A percentile compares a stretch with the other conserved stretches of the same genome.
Evolutionary conservation across 2,797 vertebrate genomes (phyloP).

Genomic region (Dryobates pubescens): DNA sequence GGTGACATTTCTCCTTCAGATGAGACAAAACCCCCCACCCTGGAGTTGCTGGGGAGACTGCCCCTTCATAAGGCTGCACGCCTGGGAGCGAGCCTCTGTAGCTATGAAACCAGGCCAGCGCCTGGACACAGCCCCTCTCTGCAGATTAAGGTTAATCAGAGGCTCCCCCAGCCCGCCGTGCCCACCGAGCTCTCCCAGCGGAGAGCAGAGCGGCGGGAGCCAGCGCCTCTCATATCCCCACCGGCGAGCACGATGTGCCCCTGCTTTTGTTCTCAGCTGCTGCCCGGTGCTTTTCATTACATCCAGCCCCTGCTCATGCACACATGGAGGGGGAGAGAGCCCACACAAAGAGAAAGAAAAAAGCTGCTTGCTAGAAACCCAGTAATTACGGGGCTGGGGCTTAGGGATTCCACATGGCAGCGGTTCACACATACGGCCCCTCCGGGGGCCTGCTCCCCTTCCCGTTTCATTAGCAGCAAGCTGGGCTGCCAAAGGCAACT

Average conservation of each 20-base stretch:
- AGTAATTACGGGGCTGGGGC: slow-evolving; percentile 26
- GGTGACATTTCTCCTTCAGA: slow-evolving; percentile 59
- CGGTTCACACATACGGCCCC: neutral
- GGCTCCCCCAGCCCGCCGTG: neutral
- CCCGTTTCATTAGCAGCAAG: slow-evolving; percentile 46
- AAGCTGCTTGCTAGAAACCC: neutral
- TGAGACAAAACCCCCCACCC: slow-evolving; percentile 41
- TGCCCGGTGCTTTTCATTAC: slow-evolving; percentile 37
- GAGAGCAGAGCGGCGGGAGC: neutral
- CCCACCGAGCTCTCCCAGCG: neutral
- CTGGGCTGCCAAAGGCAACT: slow-evolving; percentile 6
- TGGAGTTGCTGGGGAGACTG: slow-evolving; percentile 75
- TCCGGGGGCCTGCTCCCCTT: neutral
- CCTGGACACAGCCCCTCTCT: neutral
- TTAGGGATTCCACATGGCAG: neutral
- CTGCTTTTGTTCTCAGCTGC: slow-evolving; percentile 38
- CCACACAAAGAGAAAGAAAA: slow-evolving; percentile 69
- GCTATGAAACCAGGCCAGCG: slow-evolving; percentile 23
- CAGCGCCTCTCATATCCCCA: slow-evolving; percentile 14
- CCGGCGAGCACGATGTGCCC: neutral
- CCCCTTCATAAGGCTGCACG: slow-evolving; percentile 27
- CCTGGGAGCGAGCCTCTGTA: slow-evolving; percentile 41
- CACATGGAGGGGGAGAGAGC: neutral
- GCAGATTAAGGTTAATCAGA: slow-evolving; percentile 26
- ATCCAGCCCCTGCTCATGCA: neutral